Conservation (phyloP, 2,888 invertebrate genomes). For the Atrina japonica region DNA sequence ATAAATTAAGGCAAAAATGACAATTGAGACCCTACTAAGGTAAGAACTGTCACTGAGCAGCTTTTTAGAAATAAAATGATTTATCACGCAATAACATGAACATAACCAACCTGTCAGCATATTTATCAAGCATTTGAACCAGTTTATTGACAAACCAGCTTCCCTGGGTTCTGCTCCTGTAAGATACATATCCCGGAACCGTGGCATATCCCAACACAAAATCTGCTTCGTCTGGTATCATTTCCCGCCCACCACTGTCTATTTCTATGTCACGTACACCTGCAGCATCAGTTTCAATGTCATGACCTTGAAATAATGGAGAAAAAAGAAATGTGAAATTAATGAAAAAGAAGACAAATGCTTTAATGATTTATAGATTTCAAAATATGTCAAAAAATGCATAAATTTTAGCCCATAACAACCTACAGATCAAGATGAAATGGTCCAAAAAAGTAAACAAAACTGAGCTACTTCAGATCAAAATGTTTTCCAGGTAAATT, state of each 20-base stretch:
- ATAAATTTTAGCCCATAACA: not conserved
- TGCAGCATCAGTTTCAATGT: constrained; percentile 28
- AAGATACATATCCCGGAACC: constrained; percentile 76
- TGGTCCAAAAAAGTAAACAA: not conserved
- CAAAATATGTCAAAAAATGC: not conserved
- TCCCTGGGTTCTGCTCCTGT: constrained; percentile 72
- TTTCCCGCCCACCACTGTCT: constrained; percentile 44
- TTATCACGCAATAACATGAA: too few relatives aligned
- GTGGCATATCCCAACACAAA: constrained; percentile 78
- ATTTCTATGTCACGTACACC: constrained; percentile 11
- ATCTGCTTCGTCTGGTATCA: constrained; percentile 77
- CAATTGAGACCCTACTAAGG: too few relatives aligned
- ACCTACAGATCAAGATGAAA: too few relatives aligned
- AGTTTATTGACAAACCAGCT: constrained; percentile 78
- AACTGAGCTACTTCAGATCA: too few relatives aligned
- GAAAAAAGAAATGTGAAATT: not conserved
- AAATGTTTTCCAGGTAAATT: too few relatives aligned
- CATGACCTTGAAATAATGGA: constrained; percentile 28
- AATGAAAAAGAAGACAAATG: not conserved
- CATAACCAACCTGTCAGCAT: constrained; percentile 58
- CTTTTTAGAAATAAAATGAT: too few relatives aligned
- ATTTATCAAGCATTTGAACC: constrained; percentile 65
- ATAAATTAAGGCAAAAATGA: too few relatives aligned
- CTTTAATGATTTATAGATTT: not conserved
- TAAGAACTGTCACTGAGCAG: too few relatives aligned